Base-by-base conservation (phyloP, 2,888 invertebrate genomes). In the Rhogogaster chlorosoma region DNA sequence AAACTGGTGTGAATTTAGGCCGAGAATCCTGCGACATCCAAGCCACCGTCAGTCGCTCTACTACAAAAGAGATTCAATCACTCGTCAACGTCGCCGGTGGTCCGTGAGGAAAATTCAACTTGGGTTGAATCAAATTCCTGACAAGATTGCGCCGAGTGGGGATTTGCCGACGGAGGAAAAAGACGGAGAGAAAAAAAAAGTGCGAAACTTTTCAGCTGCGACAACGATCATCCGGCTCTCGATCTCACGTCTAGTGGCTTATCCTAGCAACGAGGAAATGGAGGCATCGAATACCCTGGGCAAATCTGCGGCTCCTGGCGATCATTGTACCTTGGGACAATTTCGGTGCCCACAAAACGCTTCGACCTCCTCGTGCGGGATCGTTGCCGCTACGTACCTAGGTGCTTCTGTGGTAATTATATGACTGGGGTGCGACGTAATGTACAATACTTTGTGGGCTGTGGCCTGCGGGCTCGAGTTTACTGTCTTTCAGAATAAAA, bases 121-220 rank as follows among this genome's bases (percentile, higher is more conserved):
- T 84, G 86, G 80, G 67, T 36, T 85, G 84, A 88, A 86, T 86
- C 78, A 86, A 86, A 85, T 86, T 87, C 82, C 86, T 84, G 45
- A 45, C 64, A 84, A 87, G 87, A 87, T 88, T 86, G 86, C 85
- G 38, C 22, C 22, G 42, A 45, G 73, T 42, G 38, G 42, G 64
- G 45, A n/a, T n/a, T 4, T 32, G 53, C 71, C 83, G 83, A 78
- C 86, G 86, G 86, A 73, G 85, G 75, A 53, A 53, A 42, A 36
- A 45, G 38, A 64, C 12, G 38, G 26, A 36, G 36, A 26, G 18
- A 57, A 6, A 36, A 26, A 38, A 29, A 84, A 42, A 26, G 26
- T 3, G 22, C 61, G 61, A 26, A 67, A 67, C 32, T 32, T 67
- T 67, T 67, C 32, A 32, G 67, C 67, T 67, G 32, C 67, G 67